A percentile compares a stretch with the other conserved stretches of the same genome.
Evolutionary conservation across 2,113 vertebrate genomes (phyloP).

Genomic region (Cottus gobio): DNA sequence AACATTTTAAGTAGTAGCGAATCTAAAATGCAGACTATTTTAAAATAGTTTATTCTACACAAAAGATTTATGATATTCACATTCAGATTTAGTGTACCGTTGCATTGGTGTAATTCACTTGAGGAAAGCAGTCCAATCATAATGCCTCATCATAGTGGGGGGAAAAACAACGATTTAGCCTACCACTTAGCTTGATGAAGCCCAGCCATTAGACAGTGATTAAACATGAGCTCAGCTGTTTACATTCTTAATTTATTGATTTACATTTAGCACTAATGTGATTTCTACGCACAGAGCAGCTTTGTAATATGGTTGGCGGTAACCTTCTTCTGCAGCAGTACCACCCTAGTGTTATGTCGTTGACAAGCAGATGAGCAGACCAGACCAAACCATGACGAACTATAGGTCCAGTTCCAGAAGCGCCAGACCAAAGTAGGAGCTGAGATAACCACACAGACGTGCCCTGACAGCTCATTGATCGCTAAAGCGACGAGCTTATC

Average conservation of each 20-base stretch:
- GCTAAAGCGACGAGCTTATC: neutral
- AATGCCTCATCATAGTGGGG: neutral
- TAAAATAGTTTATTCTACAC: neutral
- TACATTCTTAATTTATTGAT: conserved; percentile 54
- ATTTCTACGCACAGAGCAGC: conserved; percentile 9
- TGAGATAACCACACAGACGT: neutral
- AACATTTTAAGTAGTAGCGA: neutral
- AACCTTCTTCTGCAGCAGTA: conserved; percentile 16
- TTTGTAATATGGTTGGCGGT: conserved; percentile 11
- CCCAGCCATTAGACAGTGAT: conserved; percentile 51
- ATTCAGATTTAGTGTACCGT: neutral
- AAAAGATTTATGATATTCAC: neutral
- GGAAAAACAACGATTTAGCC: neutral
- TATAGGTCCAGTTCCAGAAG: neutral
- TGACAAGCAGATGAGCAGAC: conserved; percentile 19
- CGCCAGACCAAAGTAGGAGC: neutral
- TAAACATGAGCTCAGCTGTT: conserved; percentile 55
- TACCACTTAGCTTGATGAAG: conserved; percentile 53
- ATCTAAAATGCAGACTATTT: neutral
- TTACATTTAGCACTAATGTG: conserved; percentile 39
- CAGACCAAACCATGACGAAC: neutral
- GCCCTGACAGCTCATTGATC: neutral
- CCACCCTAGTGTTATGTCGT: neutral
- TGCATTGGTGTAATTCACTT: conserved; percentile 23
- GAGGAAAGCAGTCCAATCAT: conserved; percentile 14